Evolutionary conservation across 2,797 vertebrate species (phyloP).

Genomic region (Vireo griseus): DNA sequence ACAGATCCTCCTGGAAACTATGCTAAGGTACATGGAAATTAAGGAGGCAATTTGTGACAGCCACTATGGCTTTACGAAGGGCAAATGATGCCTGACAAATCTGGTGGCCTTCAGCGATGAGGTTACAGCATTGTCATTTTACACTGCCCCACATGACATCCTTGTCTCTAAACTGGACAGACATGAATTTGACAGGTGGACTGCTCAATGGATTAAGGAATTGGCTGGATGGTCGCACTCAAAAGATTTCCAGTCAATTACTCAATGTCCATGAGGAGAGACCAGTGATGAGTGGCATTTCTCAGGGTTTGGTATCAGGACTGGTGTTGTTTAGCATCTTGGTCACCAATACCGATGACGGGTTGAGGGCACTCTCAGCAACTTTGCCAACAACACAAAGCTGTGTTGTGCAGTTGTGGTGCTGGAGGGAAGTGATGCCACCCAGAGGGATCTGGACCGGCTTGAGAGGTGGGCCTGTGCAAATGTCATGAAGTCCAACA

Average conservation of each 20-base stretch:
- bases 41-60: not conserved
- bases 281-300: rapidly evolving
- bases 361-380: not conserved
- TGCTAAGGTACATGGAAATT: not conserved
- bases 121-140: not conserved
- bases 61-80: not conserved
- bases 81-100: not conserved
- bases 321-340: not conserved
- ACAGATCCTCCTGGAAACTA: not conserved
- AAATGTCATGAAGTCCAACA: not conserved
- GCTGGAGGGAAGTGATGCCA: not conserved
- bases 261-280: not conserved
- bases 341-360: not conserved
- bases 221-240: not conserved
- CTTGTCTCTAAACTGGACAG: not conserved
- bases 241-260: not conserved
- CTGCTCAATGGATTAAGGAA: not conserved
- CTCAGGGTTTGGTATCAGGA: not conserved
- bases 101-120: not conserved
- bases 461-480: not conserved
- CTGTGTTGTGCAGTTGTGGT: rapidly evolving
- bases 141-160: not conserved
- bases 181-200: not conserved
- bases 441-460: not conserved
- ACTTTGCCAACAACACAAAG: not conserved